Evolutionary conservation across 2,113 vertebrate genomes (phyloP).

Genomic region (Tringa solitaria): DNA sequence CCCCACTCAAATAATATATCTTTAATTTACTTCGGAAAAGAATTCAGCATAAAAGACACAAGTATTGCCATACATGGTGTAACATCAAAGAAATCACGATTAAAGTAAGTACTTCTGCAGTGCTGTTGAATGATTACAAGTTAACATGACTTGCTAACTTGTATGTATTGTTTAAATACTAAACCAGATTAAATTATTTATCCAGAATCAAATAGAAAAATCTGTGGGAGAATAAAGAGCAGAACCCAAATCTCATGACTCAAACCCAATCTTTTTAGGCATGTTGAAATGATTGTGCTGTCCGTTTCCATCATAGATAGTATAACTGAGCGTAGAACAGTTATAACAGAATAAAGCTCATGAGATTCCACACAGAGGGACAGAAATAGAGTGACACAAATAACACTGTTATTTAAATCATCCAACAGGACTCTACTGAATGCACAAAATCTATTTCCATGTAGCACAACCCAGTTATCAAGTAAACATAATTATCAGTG

Average conservation of each 20-base stretch:
- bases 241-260: background rate
- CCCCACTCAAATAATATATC: background rate
- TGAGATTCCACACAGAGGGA: background rate
- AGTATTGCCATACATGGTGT: background rate
- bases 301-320: background rate
- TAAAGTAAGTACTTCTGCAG: background rate
- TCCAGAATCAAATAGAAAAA: background rate
- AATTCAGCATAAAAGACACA: background rate
- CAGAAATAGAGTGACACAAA: background rate
- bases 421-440: background rate
- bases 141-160: background rate
- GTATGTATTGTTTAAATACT: background rate
- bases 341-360: background rate
- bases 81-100: background rate
- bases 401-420: background rate
- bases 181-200: background rate
- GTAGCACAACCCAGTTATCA: background rate
- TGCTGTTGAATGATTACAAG: background rate
- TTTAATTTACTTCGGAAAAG: background rate
- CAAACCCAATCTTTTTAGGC: background rate
- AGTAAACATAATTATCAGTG: background rate
- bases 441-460: background rate
- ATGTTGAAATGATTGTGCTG: background rate
- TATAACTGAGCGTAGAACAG: background rate
- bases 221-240: background rate